These are phyloP conservation scores for Mirza zaza DNA, from an alignment of 2,113 vertebrate genomes.

Conservation along the genomic window DNA sequence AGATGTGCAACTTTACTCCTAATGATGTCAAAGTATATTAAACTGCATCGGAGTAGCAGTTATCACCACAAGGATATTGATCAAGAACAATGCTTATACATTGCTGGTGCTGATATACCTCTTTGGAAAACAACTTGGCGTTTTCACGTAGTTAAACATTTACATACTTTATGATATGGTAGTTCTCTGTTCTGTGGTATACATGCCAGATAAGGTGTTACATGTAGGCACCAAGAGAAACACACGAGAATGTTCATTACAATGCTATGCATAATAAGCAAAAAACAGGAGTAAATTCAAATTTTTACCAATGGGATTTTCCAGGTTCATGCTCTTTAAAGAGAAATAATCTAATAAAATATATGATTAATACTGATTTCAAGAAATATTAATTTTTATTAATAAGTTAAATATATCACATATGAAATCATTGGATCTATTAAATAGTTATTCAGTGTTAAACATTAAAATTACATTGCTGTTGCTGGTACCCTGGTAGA, in stretches of 20 bases:
- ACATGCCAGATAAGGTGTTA: neutral
- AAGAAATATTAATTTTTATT: conserved; percentile 17
- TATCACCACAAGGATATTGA: neutral
- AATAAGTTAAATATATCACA: neutral
- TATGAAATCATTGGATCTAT: neutral
- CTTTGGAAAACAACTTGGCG: neutral
- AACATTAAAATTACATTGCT: neutral
- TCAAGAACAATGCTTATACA: neutral
- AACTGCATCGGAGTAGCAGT: neutral
- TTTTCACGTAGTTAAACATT: neutral
- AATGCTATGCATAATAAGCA: neutral
- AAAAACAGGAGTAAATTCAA: neutral
- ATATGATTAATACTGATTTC: neutral
- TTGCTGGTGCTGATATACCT: neutral
- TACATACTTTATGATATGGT: neutral
- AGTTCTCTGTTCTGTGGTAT: neutral
- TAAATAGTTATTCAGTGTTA: neutral
- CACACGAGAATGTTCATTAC: neutral
- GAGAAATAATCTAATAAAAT: conserved; percentile 31
- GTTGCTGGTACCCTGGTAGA: neutral
- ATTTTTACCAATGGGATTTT: neutral
- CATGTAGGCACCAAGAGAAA: neutral
- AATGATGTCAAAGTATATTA: neutral
- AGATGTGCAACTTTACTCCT: neutral
- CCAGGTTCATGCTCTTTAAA: conserved; percentile 9